phyloP scores from a whole-genome alignment of 2,113 vertebrate genomes.

The Hippopotamus amphibius region DNA sequence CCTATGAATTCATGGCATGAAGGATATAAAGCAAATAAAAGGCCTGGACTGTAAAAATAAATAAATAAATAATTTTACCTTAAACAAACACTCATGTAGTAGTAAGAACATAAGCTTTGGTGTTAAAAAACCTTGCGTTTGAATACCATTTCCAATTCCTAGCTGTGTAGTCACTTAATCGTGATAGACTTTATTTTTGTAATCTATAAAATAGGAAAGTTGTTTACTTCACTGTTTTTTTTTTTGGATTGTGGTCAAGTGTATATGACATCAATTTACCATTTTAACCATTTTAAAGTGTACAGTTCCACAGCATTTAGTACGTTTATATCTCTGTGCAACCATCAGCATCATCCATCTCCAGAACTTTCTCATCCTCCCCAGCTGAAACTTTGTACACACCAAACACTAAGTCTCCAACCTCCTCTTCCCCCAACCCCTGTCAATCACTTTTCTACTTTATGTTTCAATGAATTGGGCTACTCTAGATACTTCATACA shows the following conservation, averaged over 20 bases:
- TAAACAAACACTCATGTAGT: not conserved
- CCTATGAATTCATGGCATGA: too few species aligned
- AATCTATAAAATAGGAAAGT: conserved; percentile 15
- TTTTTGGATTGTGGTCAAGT: not conserved
- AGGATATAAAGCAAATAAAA: too few species aligned
- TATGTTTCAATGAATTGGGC: not conserved
- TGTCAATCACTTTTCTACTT: not conserved
- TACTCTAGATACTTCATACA: not conserved
- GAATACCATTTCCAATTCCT: not conserved
- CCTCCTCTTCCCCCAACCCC: not conserved
- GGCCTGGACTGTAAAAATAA: not conserved
- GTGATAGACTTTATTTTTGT: not conserved
- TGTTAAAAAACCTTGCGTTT: conserved; percentile 10
- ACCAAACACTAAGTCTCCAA: not conserved
- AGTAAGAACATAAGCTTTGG: not conserved
- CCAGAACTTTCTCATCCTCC: not conserved
- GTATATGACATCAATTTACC: not conserved
- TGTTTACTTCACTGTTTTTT: not conserved
- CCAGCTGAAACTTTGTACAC: not conserved
- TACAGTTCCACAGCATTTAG: not conserved
- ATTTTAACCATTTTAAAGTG: not conserved
- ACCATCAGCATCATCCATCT: not conserved
- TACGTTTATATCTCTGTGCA: not conserved
- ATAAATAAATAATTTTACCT: not conserved
- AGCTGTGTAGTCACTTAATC: not conserved